Conservation (phyloP, 2,797 vertebrate genomes). For the Parotocinclus haroldoi region DNA sequence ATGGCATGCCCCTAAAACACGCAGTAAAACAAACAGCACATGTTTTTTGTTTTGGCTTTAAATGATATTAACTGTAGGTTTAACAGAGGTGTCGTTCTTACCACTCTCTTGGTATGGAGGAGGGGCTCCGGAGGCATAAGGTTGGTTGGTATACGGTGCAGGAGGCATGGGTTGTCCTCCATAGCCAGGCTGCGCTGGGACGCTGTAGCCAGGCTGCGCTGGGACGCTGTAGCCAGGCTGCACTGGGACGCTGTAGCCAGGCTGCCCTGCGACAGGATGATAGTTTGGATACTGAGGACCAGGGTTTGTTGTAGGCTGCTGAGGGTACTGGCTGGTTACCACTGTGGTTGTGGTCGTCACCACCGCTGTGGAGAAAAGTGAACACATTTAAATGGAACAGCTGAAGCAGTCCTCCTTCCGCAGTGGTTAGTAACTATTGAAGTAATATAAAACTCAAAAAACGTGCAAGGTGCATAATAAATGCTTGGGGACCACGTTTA, state of each 20-base stretch:
- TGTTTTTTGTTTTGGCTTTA: no score
- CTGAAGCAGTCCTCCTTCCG: neutral
- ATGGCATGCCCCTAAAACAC: no score
- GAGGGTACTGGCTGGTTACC: conserved; percentile 61
- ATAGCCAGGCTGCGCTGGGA: conserved; percentile 49
- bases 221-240: no score
- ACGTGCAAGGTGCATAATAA: no score
- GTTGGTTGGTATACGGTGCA: conserved; percentile 37
- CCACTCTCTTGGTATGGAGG: conserved; percentile 56
- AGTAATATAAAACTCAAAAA: no score
- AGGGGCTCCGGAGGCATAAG: conserved; percentile 41
- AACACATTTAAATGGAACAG: neutral
- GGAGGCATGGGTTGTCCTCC: conserved; percentile 38
- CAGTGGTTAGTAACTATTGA: no score
- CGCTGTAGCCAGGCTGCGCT: no score
- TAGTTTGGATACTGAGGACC: conserved; percentile 59
- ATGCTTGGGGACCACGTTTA: no score
- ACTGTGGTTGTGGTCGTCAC: conserved; percentile 66
- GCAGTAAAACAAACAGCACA: no score
- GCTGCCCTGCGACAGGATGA: conserved; percentile 63
- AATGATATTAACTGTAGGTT: no score
- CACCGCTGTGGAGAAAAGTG: conserved; percentile 57
- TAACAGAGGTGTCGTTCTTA: conserved; percentile 20
- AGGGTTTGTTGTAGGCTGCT: conserved; percentile 60
- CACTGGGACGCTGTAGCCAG: conserved; percentile 49